Base-by-base conservation (phyloP, 2,113 vertebrate species). In the Urocynchramus pylzowi region DNA sequence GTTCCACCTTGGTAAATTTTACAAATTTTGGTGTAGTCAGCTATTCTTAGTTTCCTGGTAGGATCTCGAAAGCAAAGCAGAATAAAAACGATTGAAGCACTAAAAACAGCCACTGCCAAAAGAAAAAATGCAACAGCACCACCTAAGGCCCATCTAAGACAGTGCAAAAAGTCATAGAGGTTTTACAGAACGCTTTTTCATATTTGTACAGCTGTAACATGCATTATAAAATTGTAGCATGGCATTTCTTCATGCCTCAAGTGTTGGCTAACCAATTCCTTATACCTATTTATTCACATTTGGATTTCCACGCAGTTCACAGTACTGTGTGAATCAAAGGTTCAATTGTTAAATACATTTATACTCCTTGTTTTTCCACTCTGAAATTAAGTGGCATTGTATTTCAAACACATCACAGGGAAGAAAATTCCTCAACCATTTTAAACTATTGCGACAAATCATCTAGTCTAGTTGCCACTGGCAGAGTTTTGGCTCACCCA, bases 41-140 rank as follows among this genome's bases (percentile, higher is more conserved):
- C 70, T 95, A 84, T 94, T 96, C 71, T 60, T 79, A 84, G 56
- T 93, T 93, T 71, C 56, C 82, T 44, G 41, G 49, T 56, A 92
- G 59, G 57, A 91, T 80, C 49, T 33, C 68, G 61, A 84, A 71
- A 93, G 63, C 47, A 88, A 94, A 96, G 76, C 67, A 79, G 65
- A 91, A 90, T 71, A n/a, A 76, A 95, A 97, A 80, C 4, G 7
- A 86, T 1, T 61, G 65, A 74, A 95, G 35, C 64, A 54, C 67
- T 85, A 90, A 93, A 94, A 61, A 0, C 65, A 71, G 87, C 49
- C 77, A 44, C 50, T 65, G 71, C 17, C 3, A 14, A 79, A 87
- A 78, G 56, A 97, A 84, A 84, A 96, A 97, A 98, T 88, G 78
- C 96, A 97, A 96, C 83, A 97, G 97, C 93, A 96, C 97, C 97